Conservation (phyloP, 1,140 invertebrate species). For the Brachionus asplanchnoidis region DNA sequence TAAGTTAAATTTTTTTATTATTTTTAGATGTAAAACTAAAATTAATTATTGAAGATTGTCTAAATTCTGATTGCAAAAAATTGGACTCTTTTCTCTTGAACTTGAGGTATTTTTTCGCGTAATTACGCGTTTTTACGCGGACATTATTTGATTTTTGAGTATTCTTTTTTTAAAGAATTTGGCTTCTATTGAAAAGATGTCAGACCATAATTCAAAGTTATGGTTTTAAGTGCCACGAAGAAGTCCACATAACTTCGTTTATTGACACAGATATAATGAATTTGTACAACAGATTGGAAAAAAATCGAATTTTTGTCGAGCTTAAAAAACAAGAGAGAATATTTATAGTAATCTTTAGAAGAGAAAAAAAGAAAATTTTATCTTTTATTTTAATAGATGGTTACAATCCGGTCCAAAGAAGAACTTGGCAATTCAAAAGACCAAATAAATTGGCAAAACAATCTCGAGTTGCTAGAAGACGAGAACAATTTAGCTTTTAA, state of each 20-base stretch:
- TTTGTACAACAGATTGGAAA: conserved; percentile 13
- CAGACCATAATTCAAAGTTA: neutral
- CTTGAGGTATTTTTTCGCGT: neutral
- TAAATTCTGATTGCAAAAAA: conserved; percentile 9
- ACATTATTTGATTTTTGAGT: neutral
- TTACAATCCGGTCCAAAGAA: neutral
- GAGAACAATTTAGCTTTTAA: neutral
- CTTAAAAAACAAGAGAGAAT: conserved; percentile 33
- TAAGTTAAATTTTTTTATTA: neutral
- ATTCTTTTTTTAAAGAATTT: neutral
- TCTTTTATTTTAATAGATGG: neutral
- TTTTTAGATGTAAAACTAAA: conserved; percentile 12
- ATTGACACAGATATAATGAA: neutral
- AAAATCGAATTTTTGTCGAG: conserved; percentile 6
- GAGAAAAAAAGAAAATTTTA: neutral
- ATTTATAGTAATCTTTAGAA: conserved; percentile 4
- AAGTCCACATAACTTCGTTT: conserved; percentile 3
- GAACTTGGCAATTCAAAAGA: neutral
- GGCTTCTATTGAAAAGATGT: conserved; percentile 21
- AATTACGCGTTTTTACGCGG: neutral
- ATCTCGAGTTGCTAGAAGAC: neutral
- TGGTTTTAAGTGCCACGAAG: conserved; percentile 19
- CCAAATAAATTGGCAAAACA: neutral
- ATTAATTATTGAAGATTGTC: neutral
- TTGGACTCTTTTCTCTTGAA: neutral